Base-by-base conservation (phyloP, 2,888 invertebrate genomes). In the Exephanes ischioxanthus region DNA sequence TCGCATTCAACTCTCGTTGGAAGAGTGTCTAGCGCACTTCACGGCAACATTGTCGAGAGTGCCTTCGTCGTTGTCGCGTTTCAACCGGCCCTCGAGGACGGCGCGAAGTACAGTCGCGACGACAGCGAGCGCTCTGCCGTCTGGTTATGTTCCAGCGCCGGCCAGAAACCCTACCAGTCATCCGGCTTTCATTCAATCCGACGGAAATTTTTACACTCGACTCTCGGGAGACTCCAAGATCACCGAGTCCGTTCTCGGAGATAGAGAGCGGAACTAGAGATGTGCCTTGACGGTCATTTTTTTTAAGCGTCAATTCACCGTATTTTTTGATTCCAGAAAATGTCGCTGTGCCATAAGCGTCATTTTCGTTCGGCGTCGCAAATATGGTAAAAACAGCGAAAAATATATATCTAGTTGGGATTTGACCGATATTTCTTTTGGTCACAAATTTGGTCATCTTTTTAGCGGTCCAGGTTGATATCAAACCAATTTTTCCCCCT, bases 141-240 rank as follows among this genome's bases (percentile, higher is more conserved):
- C 58, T 22, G 26, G 26, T 48, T 48, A 16, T 48, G 45, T 16
- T 48, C 14, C 45, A 48, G 45, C 16, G 14, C 4, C 16, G 45
- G 45, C 26, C 9, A 33, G 70, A 30, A 41, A 41, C 41, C 41
- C 41, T 2, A 41, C 41, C 9, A 41, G 11, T 41, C 41, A 16
- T 51, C 16, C 30, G 70, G n/a, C 30, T 53, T 70, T 70, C 70
- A 70, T 70, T 70, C 70, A 30, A 45, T 53, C 11, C 51, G 16
- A 30, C 51, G 26, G 70, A 30, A 51, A 53, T 70, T 70, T 70
- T 2, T 16, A 48, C 26, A 26, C 19, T 45, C 7, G 41, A 66
- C 19, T 41, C 41, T 14, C 3, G 0, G 16, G 45, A 16, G 3
- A 48, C 14, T 48, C 3, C 4, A 4, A 16, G 45, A 4, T 48